Base-by-base conservation (phyloP, 2,113 vertebrate genomes). In the Thinocorus orbignyianus region DNA sequence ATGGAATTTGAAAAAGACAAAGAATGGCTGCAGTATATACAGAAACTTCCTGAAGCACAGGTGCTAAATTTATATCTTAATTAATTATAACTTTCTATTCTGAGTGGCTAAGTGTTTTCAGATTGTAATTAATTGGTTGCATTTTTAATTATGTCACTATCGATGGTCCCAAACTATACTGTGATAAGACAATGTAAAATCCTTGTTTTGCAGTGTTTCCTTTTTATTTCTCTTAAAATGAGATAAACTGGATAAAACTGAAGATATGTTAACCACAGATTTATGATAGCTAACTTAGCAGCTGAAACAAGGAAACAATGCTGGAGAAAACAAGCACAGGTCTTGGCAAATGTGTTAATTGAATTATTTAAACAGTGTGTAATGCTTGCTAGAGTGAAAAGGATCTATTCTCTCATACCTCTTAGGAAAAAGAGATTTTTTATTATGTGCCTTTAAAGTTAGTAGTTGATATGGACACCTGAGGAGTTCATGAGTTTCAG, bases 21-120 rank as follows among this genome's bases (percentile, higher is more conserved):
- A 90, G 97, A 98, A 88, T 99, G 99, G 99, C 95, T 99, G 90
- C 95, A 98, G 39, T 97, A 98, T 42, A 86, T 99, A 79, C 97
- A 98, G 94, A 98, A 98, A 92, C 98, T 99, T 97, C 97, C 99
- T 80, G 98, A 99, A 97, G 98, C 98, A 97, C 98, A 99, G 99
- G 99, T 99, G 88, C 60, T 95, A 37, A 42, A 90, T 95, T 96
- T 69, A 24, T 64, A 48, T 85, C 60, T 93, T 88, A 58, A 68
- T 91, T 31, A 70, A 87, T 88, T 94, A 52, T 62, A 96, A 88
- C 24, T 81, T 95, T 54, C 33, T 94, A 31, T 17, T 71, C 33
- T 52, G 41, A 76, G 20, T 79, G 93, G 80, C 54, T 86, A 52
- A 30, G 66, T 81, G 26, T 1, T 78, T 90, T 95, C 46, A 72